Conservation (phyloP, 2,888 invertebrate species). For the Caenorhabditis becei region DNA sequence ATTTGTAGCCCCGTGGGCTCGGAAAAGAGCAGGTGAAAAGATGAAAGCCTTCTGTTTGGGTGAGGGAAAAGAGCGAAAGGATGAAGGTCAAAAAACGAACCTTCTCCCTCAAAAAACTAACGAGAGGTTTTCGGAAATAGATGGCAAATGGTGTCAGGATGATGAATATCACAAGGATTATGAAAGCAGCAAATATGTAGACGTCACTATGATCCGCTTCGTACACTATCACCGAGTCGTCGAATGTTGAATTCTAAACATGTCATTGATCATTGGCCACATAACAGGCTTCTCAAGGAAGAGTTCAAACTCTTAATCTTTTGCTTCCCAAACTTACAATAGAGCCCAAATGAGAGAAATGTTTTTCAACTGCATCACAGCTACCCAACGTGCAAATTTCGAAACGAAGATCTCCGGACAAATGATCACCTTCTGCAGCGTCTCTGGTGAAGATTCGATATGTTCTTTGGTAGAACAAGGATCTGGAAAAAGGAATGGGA, state of each 20-base stretch:
- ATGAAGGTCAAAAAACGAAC: conserved; percentile 17
- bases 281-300: no score
- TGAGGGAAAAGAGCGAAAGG: neutral
- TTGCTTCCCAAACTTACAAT: conserved; percentile 6
- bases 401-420: conserved; percentile 45
- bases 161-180: neutral
- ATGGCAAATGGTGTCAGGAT: neutral
- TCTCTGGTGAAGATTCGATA: conserved; percentile 53
- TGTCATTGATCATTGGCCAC: neutral
- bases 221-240: conserved; percentile 5
- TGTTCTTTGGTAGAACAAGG: conserved; percentile 40
- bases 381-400: conserved; percentile 43
- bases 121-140: neutral
- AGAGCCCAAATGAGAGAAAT: conserved; percentile 48
- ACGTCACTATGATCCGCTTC: conserved; percentile 5
- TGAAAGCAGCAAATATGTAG: neutral
- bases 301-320: neutral
- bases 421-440: conserved; percentile 47
- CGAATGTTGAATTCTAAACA: conserved; percentile 33
- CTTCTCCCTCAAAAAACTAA: conserved; percentile 15
- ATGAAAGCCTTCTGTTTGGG: neutral
- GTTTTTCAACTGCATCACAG: conserved; percentile 46
- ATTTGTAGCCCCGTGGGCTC: neutral
- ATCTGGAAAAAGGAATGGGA: conserved; percentile 4
- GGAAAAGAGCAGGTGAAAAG: conserved; percentile 7